Base-by-base conservation (phyloP, 2,888 invertebrate species). In the Bedellia somnulentella region DNA sequence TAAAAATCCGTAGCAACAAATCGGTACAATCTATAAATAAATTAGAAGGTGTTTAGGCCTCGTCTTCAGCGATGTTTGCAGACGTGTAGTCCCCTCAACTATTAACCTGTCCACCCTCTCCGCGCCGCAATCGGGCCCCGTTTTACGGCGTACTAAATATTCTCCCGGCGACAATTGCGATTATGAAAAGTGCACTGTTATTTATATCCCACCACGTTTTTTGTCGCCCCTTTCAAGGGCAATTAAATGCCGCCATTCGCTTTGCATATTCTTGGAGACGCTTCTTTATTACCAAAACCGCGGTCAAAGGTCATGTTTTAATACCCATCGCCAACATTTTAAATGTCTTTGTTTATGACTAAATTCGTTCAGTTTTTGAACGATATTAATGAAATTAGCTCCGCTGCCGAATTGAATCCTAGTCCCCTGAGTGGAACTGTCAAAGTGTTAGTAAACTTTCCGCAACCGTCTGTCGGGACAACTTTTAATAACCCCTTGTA, bases 181-280 rank as follows among this genome's bases (percentile, higher is more conserved):
- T 73, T 75, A 75, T 75, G 75, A 75, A 75, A 73, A 75, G 75
- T 75, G 75, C 73, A 75, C 63, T 56, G 66, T 73, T 75, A 75
- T 75, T 75, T 75, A 75, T 73, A 57, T 49, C 66, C 57, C 42
- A 17, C 50, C 57, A 10, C 57, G 58, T 67, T 67, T 75, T 73
- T 75, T 71, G 71, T 70, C 62, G 67, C 67, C 73, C 73, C 71
- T 71, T 73, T 73, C 73, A 75, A 75, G 75, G 75, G 70, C 73
- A 75, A 75, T 75, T 75, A 75, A 75, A 75, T 73, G 59, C 71
- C 59, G 47, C 60, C 67, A 66, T 67, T 67, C 71, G 60, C 51
- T 70, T 66, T 68, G 71, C 73, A 70, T 73, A 66, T 67, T 68
- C 61, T 9, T n/a, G n/a, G 16, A 51, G 49, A 44, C 41, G 47